phyloP scores from a whole-genome alignment of 2,888 invertebrate species.

The Drosophila parthenogenetica region DNA sequence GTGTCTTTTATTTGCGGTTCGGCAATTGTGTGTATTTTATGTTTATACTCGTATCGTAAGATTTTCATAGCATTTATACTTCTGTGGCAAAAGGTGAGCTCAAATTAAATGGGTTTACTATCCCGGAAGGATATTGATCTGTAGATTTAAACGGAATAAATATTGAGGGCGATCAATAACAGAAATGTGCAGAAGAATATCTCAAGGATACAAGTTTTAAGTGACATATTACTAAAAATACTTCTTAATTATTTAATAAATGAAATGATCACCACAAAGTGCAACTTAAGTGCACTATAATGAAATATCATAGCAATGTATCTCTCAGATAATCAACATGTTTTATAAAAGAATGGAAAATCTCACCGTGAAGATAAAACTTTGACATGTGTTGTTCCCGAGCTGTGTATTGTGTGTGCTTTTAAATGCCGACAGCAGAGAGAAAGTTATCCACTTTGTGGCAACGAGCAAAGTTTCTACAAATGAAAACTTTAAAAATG shows the following conservation, averaged over 20 bases:
- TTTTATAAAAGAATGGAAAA: conserved; percentile 1
- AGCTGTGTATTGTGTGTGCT: background rate
- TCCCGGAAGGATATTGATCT: background rate
- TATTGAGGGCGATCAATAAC: background rate
- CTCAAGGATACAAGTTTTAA: too few species aligned
- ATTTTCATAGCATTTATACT: conserved; percentile 42
- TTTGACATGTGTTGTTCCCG: too few species aligned
- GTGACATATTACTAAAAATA: too few species aligned
- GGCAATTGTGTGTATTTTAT: conserved; percentile 65
- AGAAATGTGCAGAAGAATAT: background rate
- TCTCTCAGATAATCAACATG: background rate
- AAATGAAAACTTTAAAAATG: conserved; percentile 57
- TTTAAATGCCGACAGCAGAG: conserved; percentile 1
- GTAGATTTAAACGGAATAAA: too few species aligned
- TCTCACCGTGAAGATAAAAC: conserved; percentile 5
- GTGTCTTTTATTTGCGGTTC: conserved; percentile 65
- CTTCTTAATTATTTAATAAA: too few species aligned
- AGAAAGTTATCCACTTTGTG: conserved; percentile 32
- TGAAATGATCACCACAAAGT: background rate
- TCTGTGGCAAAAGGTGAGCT: conserved; percentile 28
- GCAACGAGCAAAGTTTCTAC: conserved; percentile 26
- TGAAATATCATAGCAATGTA: background rate
- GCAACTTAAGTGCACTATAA: background rate
- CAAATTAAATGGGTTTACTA: conserved; percentile 18
- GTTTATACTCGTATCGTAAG: conserved; percentile 44